These are phyloP conservation scores for Echiichthys vipera DNA, from an alignment of 2,797 vertebrate species.

Conservation along the genomic window DNA sequence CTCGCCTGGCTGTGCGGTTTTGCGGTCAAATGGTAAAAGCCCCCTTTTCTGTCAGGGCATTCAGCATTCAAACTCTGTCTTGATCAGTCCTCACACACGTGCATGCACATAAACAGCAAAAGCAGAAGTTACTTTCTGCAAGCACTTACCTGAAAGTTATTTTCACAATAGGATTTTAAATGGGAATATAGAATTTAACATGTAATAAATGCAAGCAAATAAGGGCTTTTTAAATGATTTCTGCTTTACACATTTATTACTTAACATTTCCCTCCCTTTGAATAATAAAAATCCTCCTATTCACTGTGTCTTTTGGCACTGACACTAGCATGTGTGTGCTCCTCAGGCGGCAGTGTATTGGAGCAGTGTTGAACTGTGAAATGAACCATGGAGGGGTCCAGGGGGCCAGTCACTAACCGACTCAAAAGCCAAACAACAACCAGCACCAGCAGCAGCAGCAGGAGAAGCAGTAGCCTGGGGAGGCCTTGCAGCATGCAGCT, in stretches of 20 bases:
- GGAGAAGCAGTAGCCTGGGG: conserved; percentile 50
- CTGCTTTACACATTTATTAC: neutral
- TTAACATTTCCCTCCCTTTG: neutral
- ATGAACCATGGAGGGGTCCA: conserved; percentile 73
- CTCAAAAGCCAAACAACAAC: conserved; percentile 30
- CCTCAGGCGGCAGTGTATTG: conserved; percentile 65
- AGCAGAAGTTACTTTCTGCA: neutral
- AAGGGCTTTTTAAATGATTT: neutral
- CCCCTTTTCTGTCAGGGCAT: conserved; percentile 39
- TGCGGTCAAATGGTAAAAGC: conserved; percentile 34
- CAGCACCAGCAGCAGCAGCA: conserved; percentile 53
- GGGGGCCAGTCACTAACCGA: conserved; percentile 62
- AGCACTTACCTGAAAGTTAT: neutral
- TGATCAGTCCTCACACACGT: neutral
- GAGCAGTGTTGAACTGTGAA: conserved; percentile 59
- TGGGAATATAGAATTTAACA: neutral
- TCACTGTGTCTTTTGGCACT: conserved; percentile 5
- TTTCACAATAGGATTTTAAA: neutral
- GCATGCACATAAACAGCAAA: conserved; percentile 15
- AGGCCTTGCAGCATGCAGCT: conserved; percentile 65
- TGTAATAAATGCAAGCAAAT: neutral
- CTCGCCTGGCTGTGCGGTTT: conserved; percentile 34
- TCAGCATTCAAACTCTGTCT: conserved; percentile 32
- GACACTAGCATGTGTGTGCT: conserved; percentile 30
- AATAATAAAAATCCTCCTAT: neutral